Conservation (phyloP, 2,888 invertebrate species). For the Hypsopygia costalis region DNA sequence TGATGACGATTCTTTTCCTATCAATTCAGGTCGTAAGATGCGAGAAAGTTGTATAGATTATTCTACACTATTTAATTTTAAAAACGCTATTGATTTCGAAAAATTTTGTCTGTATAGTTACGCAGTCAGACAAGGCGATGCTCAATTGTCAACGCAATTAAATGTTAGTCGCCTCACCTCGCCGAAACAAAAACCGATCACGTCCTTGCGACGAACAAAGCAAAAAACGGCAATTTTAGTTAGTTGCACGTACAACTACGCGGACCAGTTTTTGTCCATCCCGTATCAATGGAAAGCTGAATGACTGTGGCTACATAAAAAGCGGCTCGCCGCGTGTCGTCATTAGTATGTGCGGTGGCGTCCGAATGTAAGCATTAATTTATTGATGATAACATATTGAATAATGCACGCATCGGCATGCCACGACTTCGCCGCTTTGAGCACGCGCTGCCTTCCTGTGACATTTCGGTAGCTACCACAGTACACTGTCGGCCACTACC, state of each 20-base stretch:
- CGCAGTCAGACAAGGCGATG: slow-evolving; percentile 11
- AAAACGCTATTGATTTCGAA: too few species aligned
- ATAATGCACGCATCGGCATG: slow-evolving; percentile 58
- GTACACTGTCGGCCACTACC: slow-evolving; percentile 12
- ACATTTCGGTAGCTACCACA: slow-evolving; percentile 8
- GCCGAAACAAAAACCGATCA: slow-evolving; percentile 54
- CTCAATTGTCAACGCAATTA: slow-evolving; percentile 42
- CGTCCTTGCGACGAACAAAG: slow-evolving; percentile 50
- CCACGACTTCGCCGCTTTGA: slow-evolving; percentile 26
- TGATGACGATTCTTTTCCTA: too few species aligned
- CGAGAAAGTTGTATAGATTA: too few species aligned
- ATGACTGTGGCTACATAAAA: slow-evolving; percentile 59
- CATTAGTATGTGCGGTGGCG: slow-evolving; percentile 72
- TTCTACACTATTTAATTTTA: too few species aligned
- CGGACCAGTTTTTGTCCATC: slow-evolving; percentile 53
- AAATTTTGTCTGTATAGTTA: slow-evolving; percentile 12
- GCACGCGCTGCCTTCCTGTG: slow-evolving; percentile 68
- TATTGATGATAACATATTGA: slow-evolving; percentile 73
- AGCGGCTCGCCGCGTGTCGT: slow-evolving; percentile 67
- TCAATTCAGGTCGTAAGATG: too few species aligned
- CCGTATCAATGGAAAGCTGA: slow-evolving; percentile 73
- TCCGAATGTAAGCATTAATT: slow-evolving; percentile 74
- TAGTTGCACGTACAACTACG: slow-evolving; percentile 48
- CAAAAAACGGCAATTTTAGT: slow-evolving; percentile 58
- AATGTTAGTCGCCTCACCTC: slow-evolving; percentile 45